Percentiles rank a stretch among this genome's conserved stretches.
phyloP scores from a whole-genome alignment of 2,113 vertebrate species.

The Nibea albiflora region DNA sequence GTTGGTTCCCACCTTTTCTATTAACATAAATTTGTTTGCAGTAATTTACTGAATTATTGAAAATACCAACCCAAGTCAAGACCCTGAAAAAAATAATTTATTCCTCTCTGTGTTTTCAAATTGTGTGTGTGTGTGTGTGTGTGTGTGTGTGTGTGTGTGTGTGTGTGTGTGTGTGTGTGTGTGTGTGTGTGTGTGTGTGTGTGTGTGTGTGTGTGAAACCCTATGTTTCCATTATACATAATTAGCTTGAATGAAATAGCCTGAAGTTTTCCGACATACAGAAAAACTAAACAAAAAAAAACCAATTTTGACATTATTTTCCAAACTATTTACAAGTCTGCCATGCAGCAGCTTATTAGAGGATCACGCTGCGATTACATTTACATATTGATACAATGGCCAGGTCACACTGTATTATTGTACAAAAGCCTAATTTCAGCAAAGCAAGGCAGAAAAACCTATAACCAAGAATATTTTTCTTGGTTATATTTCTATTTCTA shows the following conservation, averaged over 20 bases:
- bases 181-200: slow-evolving; percentile 20
- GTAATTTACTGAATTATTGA: slow-evolving; percentile 74
- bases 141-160: slow-evolving; percentile 20
- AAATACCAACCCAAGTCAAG: slow-evolving; percentile 73
- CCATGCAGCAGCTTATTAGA: background rate
- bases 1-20: slow-evolving; percentile 78
- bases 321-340: background rate
- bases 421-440: background rate
- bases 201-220: slow-evolving; percentile 22
- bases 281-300: background rate
- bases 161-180: slow-evolving; percentile 15
- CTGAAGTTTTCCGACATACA: slow-evolving; percentile 41
- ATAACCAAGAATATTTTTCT: background rate
- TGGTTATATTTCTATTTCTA: background rate
- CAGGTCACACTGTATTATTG: background rate
- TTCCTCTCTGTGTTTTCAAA: slow-evolving; percentile 41
- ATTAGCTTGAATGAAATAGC: slow-evolving; percentile 39
- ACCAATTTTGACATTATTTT: slow-evolving; percentile 2
- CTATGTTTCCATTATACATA: slow-evolving; percentile 33
- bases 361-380: slow-evolving; percentile 18
- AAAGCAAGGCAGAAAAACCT: background rate
- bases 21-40: slow-evolving; percentile 76
- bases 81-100: slow-evolving; percentile 63
- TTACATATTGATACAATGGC: slow-evolving; percentile 21
- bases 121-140: slow-evolving; percentile 28